Conservation (phyloP, 2,113 vertebrate genomes). For the Hyperopisus bebe region DNA sequence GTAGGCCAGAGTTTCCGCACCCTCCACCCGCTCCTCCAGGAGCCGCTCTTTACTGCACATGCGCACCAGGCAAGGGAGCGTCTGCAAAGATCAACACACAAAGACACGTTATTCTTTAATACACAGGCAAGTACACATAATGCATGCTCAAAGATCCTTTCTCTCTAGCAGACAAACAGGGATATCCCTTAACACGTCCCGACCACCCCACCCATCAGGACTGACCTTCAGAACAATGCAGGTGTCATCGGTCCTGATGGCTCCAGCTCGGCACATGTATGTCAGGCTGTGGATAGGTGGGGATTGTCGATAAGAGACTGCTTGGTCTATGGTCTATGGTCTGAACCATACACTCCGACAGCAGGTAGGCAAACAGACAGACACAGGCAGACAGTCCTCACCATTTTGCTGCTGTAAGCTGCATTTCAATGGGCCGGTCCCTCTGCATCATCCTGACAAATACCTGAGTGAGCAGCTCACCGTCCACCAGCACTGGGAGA, state of each 20-base stretch:
- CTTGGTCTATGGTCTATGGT: background rate
- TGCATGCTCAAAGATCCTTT: background rate
- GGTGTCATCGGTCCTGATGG: slow-evolving; percentile 84
- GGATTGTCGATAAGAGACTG: background rate
- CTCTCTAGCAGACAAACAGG: background rate
- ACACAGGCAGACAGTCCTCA: slow-evolving; percentile 51
- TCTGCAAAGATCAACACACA: background rate
- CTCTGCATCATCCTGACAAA: slow-evolving; percentile 98
- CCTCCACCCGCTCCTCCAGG: slow-evolving; percentile 91
- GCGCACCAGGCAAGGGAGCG: slow-evolving; percentile 77
- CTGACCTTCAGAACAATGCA: slow-evolving; percentile 89
- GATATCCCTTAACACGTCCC: background rate
- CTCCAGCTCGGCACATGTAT: slow-evolving; percentile 96
- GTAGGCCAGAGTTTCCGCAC: slow-evolving; percentile 92
- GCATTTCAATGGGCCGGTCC: slow-evolving; percentile 98
- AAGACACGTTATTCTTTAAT: background rate
- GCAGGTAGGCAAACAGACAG: background rate
- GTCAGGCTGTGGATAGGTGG: slow-evolving; percentile 73
- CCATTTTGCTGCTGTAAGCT: slow-evolving; percentile 98
- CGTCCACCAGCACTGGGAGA: slow-evolving; percentile 82
- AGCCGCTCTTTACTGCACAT: slow-evolving; percentile 97
- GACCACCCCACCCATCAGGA: background rate
- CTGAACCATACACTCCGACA: background rate
- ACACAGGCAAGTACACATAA: background rate
- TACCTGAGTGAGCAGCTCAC: slow-evolving; percentile 89